Evolutionary conservation across 2,113 vertebrate species (phyloP).

Genomic region (Spermophilus dauricus): DNA sequence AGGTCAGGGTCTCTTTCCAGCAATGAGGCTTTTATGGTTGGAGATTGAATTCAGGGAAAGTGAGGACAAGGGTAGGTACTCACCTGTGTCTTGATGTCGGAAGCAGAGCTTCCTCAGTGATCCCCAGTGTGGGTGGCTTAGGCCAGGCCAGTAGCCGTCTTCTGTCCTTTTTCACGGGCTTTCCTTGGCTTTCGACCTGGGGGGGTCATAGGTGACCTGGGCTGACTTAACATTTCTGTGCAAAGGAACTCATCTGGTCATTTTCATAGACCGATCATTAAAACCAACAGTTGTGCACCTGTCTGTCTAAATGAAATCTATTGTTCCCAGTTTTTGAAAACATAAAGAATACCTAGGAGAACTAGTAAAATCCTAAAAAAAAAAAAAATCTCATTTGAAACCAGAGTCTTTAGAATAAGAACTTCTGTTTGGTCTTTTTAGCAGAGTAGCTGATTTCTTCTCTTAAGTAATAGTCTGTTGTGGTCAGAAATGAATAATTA

Average conservation of each 20-base stretch:
- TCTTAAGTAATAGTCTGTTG: not conserved
- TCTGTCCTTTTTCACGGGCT: not conserved
- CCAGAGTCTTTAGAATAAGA: not conserved
- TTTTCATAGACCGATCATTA: not conserved
- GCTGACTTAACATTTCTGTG: not conserved
- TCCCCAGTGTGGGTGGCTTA: not conserved
- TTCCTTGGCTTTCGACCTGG: not conserved
- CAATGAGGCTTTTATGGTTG: not conserved
- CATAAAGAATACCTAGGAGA: not conserved
- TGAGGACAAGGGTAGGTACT: not conserved
- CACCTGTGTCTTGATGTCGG: not conserved
- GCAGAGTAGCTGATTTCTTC: not conserved
- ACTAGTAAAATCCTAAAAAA: not conserved
- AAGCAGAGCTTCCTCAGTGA: not conserved
- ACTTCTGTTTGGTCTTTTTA: not conserved
- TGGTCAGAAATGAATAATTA: not conserved
- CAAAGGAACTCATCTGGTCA: not conserved
- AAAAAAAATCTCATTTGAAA: not conserved
- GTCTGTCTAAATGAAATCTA: not conserved
- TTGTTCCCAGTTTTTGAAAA: constrained; percentile 24
- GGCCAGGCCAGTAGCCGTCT: not conserved
- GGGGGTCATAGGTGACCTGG: not conserved
- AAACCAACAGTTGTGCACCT: not conserved
- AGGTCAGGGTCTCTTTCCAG: constrained; percentile 56
- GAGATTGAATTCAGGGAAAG: not conserved